Evolutionary conservation across 2,888 invertebrate genomes (phyloP).

Genomic region (Ophion costatus): DNA sequence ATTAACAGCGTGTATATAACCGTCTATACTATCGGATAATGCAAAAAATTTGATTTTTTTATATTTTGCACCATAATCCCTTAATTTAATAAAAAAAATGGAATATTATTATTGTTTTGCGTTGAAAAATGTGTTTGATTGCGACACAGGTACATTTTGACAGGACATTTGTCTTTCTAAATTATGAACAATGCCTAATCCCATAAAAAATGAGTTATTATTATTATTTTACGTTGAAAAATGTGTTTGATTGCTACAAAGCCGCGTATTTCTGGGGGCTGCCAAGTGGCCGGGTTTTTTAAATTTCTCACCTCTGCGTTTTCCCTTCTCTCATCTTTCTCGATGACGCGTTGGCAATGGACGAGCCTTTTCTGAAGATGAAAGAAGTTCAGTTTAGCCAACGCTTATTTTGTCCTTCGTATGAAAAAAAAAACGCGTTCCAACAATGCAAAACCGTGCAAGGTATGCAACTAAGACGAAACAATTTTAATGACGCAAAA

Average conservation of each 20-base stretch:
- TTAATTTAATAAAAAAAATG: too few relatives aligned
- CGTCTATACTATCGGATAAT: too few relatives aligned
- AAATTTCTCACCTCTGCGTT: neutral
- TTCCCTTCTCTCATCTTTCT: constrained; percentile 65
- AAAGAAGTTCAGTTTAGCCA: constrained; percentile 42
- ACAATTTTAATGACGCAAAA: constrained; percentile 6
- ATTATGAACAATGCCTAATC: neutral
- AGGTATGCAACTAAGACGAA: constrained; percentile 28
- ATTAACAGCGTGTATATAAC: too few relatives aligned
- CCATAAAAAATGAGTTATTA: neutral
- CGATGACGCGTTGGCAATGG: constrained; percentile 65
- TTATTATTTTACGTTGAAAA: neutral
- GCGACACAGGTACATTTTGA: neutral
- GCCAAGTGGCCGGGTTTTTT: neutral
- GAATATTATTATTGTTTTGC: too few relatives aligned
- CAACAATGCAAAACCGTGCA: constrained; percentile 10
- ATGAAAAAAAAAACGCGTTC: constrained; percentile 6
- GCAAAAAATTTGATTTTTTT: too few relatives aligned
- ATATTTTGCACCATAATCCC: too few relatives aligned
- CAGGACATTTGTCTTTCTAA: neutral
- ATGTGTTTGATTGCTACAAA: neutral
- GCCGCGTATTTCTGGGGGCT: neutral
- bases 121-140: neutral
- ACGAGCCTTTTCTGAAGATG: constrained; percentile 41
- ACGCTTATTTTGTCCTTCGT: constrained; percentile 39